Base-by-base conservation (phyloP, 2,113 vertebrate genomes). In the Agapornis roseicollis region DNA sequence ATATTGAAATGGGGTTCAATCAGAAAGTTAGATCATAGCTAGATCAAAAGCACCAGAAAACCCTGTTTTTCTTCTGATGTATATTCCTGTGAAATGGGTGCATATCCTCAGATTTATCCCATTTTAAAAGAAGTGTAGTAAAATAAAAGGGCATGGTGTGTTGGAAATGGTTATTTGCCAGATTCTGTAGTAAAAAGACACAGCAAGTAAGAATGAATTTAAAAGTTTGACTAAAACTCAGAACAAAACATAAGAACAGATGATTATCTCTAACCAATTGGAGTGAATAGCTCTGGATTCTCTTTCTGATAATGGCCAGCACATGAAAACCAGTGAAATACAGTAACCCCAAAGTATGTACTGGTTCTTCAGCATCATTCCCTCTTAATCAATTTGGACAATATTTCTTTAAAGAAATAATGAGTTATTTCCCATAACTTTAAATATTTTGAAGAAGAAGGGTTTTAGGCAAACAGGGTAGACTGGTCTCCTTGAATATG, bases 291-390 rank as follows among this genome's bases (percentile, higher is more conserved):
- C 6, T 7, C 29, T 46, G 31, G 25, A 35, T 46, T 17, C 27
- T 84, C 18, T 41, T 86, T 52, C 31, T 70, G 28, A 41, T 8
- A 63, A 13, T 14, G 39, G 5, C 10, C 20, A 80, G 5, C 13
- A 63, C 1, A 0, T 2, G 4, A 35, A 15, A 88, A 39, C 31
- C 7, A 50, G 44, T 33, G 33, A 77, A 80, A 90, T 61, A 47
- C 0, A 76, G 13, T 19, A 56, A 72, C 33, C 13, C 1, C 3
- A 28, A 71, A 28, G 1, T 16, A 25, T 37, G 7, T 5, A 33
- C 6, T n/a, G 17, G 44, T 82, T 72, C 25, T 79, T 76, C 24
- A 63, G 7, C 74, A 63, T 76, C 41, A 31, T 3, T 69, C 6
- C 13, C 6, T 88, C 25, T 58, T 61, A 56, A 3, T 52, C 16